A percentile compares a stretch with the other conserved stretches of the same genome.
phyloP scores from a whole-genome alignment of 2,113 vertebrate species.

The Martes martes region DNA sequence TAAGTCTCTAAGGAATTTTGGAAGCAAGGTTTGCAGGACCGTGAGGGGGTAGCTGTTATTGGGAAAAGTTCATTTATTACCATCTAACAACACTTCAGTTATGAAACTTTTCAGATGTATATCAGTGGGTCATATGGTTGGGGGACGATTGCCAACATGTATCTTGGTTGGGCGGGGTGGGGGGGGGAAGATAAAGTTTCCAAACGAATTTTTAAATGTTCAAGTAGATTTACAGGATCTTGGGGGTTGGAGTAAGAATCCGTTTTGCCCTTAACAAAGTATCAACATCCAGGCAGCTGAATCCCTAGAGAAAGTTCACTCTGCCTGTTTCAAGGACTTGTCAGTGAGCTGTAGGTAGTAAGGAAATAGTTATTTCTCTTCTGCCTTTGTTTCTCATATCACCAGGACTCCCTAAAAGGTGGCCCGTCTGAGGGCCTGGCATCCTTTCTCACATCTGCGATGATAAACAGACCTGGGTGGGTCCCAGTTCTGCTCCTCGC shows the following conservation, averaged over 20 bases:
- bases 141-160: not conserved
- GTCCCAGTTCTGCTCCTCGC: not conserved
- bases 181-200: not conserved
- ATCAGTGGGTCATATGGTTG: not conserved
- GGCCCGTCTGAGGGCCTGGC: not conserved
- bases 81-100: not conserved
- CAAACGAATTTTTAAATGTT: not conserved
- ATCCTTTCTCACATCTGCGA: too few relatives aligned
- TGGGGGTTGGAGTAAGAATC: not conserved
- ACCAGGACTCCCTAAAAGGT: not conserved
- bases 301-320: not conserved
- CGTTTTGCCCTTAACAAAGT: not conserved
- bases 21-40: not conserved
- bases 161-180: not conserved
- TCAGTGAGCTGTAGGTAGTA: not conserved
- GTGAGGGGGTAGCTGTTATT: not conserved
- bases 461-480: not conserved
- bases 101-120: not conserved
- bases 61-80: not conserved
- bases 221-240: not conserved
- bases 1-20: not conserved
- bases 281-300: not conserved
- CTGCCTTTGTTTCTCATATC: not conserved
- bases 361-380: not conserved
- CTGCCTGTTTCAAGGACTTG: not conserved